These are phyloP conservation scores for Lepidurus couesii DNA, from an alignment of 1,140 invertebrate species.

Conservation along the genomic window DNA sequence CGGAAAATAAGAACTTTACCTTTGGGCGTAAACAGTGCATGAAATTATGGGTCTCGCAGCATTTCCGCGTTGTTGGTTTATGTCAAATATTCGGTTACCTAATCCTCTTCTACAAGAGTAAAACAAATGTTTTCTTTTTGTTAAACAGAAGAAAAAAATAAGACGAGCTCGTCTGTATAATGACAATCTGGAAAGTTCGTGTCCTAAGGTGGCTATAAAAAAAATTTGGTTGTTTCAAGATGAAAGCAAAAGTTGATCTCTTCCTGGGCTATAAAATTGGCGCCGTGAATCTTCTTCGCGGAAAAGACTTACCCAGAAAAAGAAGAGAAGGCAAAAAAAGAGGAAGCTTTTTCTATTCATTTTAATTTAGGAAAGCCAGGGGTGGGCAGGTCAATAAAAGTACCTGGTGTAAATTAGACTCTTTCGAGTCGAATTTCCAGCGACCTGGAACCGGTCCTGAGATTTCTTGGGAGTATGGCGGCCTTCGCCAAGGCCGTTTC, in stretches of 20 bases:
- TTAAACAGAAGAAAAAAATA: too few species aligned
- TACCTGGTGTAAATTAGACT: conserved; percentile 13
- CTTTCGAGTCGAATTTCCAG: conserved; percentile 10
- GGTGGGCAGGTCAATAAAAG: conserved; percentile 18
- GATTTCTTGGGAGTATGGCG: not conserved
- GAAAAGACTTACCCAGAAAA: not conserved
- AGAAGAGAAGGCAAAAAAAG: not conserved
- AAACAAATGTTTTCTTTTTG: too few species aligned
- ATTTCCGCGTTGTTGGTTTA: too few species aligned
- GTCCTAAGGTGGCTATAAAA: not conserved
- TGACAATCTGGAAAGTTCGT: not conserved
- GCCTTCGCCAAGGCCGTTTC: conserved; percentile 12
- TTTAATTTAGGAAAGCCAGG: conserved; percentile 15
- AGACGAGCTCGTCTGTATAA: not conserved
- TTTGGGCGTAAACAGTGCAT: too few species aligned
- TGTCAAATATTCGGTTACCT: too few species aligned
- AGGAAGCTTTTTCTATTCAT: not conserved
- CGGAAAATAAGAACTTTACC: too few species aligned
- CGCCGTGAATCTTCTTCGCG: not conserved
- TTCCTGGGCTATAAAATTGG: not conserved
- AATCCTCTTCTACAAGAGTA: too few species aligned
- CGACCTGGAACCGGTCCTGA: conserved; percentile 12
- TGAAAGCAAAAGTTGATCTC: conserved; percentile 12
- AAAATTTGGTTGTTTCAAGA: not conserved
- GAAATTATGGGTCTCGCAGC: too few species aligned